Base-by-base conservation (phyloP, 1,140 invertebrate species). In the Aleiodes sp. region DNA sequence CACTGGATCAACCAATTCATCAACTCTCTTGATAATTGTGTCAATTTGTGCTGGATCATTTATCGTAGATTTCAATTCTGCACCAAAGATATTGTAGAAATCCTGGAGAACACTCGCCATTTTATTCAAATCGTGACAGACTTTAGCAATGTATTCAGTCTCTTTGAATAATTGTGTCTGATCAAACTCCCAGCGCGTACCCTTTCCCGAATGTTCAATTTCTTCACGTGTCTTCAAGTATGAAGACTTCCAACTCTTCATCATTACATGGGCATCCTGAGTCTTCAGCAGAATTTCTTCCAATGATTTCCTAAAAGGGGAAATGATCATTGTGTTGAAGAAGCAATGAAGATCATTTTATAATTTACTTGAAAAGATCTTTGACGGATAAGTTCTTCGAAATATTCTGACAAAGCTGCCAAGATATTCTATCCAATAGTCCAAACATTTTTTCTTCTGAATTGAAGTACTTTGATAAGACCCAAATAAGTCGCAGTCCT, bases 131-230 rank as follows among this genome's bases (percentile, higher is more conserved):
- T 96, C 92, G 21, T 89, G 85, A 72, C 93, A 93, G n/a, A 97
- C 93, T 9, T 86, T 86, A 0, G 74, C 90, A 72, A 96, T 92
- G 76, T 97, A 95, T 78, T 97, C 94, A 0, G 94, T 94, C 57
- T 91, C 88, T 7, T 91, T 91, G 80, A 97, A 97, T 1, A 97
- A 84, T 46, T 88, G 88, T 8, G 88, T 90, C 70, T 92, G 90
- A 76, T 96, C 93, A 82, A 98, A 97, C 82, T 98, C 96, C 96
- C 96, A 97, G 12, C 95, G 88, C 8, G 89, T 88, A 2, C 93
- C 94, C 74, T 93, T 93, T 0, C 93, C 93, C 0, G 92, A 92
- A 2, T 90, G 77, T 82, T 97, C 96, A 71, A 97, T 97, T 70
- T 91, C 91, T 14, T 91, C 87, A 26, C 95, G 85, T 0, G 92